Conservation (phyloP, 2,113 vertebrate species). For the Octodon degus region DNA sequence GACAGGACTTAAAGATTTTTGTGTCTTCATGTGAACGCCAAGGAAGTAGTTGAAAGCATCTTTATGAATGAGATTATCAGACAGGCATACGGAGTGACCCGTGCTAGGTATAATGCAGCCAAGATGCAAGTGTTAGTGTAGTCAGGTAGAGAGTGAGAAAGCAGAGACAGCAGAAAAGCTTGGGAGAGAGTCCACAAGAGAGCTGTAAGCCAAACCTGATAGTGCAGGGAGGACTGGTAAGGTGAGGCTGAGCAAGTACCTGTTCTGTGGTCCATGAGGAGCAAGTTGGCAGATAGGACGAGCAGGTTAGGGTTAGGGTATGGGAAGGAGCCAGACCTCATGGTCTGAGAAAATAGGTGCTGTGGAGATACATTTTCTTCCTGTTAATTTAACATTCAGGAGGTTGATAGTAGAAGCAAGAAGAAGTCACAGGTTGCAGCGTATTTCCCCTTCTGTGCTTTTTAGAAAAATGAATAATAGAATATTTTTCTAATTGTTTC, state of each 20-base stretch:
- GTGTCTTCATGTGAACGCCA: not conserved
- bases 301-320: conserved; percentile 12
- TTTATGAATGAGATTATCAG: not conserved
- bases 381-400: conserved; percentile 35
- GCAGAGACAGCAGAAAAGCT: conserved; percentile 33
- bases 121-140: not conserved
- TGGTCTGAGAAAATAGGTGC: conserved; percentile 13
- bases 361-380: not conserved
- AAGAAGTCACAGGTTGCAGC: not conserved
- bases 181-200: conserved; percentile 15
- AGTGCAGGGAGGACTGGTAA: conserved; percentile 34
- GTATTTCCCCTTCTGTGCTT: not conserved
- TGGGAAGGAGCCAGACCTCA: not conserved
- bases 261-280: not conserved
- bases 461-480: not conserved
- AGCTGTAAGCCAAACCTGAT: not conserved
- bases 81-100: not conserved
- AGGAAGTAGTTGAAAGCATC: not conserved
- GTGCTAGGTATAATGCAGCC: not conserved
- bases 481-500: conserved; percentile 48
- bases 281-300: conserved; percentile 30
- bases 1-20: conserved; percentile 10
- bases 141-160: not conserved
- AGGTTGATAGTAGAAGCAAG: not conserved
- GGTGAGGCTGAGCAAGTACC: conserved; percentile 44